Evolutionary conservation across 2,888 invertebrate species (phyloP), one percentile per base, ranked within the genome.

Genomic region (Scrobipalpa atriplicella): DNA sequence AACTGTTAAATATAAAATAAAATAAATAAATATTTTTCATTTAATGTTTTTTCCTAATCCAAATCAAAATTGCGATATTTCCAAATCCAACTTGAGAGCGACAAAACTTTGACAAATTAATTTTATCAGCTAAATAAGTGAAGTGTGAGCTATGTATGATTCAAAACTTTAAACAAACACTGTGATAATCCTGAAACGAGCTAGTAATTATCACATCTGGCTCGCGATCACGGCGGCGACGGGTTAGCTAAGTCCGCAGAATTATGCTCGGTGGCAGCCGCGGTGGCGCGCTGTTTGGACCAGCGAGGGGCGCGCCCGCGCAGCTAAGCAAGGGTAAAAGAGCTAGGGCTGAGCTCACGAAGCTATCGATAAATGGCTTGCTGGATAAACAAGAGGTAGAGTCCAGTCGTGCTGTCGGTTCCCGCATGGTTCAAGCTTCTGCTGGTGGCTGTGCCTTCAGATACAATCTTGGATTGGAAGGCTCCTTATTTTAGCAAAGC

Each of bases 181-280:
- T 58, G 9, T 38, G 29, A 58, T 38, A 38, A 58, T n/a, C 58
- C 75, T 74, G 76, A 83, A 89, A 89, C 85, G 86, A 90, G 88
- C 84, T 80, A 84, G 84, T 89, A 88, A 89, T 90, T 79, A 85
- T 78, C 70, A 58, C 73, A 70, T 74, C 72, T 70, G n/a, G 58
- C 18, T 36, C 36, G 36, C 36, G 58, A n/a, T n/a, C 7, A 70
- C 75, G 77, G 76, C n/a, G n/a, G n/a, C n/a, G n/a, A n/a, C n/a
- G n/a, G n/a, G n/a, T n/a, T n/a, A n/a, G 77, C 71, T 83, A 83
- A 88, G 82, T 88, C 90, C 90, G 86, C 90, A 89, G 84, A 89
- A 91, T 91, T 91, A 90, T 90, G 89, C 88, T 89, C 81, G 89
- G 89, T 86, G 85, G 88, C 82, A 81, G 80, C 52, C 21, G 60